Evolutionary conservation across 2,797 vertebrate species (phyloP).

Genomic region (Scleropages formosus): DNA sequence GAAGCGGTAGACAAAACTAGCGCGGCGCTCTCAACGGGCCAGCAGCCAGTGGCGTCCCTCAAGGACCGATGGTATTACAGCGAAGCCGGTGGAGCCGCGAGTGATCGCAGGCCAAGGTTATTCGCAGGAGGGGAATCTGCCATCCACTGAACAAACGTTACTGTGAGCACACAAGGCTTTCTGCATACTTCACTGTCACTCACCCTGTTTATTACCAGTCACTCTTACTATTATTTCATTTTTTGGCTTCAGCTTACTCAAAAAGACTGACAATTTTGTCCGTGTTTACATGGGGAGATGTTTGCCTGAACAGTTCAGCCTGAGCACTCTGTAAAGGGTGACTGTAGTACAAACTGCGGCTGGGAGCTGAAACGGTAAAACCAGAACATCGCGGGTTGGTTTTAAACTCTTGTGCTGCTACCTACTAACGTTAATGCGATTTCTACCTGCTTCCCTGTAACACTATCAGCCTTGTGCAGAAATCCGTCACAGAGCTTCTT

Average conservation of each 20-base stretch:
- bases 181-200: not conserved
- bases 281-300: too few species aligned
- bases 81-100: slow-evolving; percentile 51
- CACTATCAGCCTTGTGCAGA: not conserved
- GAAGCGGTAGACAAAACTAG: slow-evolving; percentile 52
- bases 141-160: not conserved
- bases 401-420: too few species aligned
- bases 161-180: not conserved
- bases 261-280: too few species aligned
- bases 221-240: too few species aligned
- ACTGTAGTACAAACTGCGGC: too few species aligned
- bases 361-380: too few species aligned
- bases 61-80: slow-evolving; percentile 55
- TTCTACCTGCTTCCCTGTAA: not conserved
- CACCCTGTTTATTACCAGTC: not conserved
- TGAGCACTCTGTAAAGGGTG: too few species aligned
- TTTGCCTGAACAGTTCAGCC: too few species aligned
- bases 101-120: slow-evolving; percentile 68
- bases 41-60: slow-evolving; percentile 49
- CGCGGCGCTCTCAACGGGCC: slow-evolving; percentile 34
- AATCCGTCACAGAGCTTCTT: not conserved
- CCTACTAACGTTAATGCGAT: not conserved
- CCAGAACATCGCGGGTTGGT: too few species aligned
- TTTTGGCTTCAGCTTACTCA: too few species aligned
- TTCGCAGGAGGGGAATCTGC: slow-evolving; percentile 59